Evolutionary conservation across 2,888 invertebrate genomes (phyloP), one percentile per base, ranked within the genome.

Genomic region (Tipula vernalis): DNA sequence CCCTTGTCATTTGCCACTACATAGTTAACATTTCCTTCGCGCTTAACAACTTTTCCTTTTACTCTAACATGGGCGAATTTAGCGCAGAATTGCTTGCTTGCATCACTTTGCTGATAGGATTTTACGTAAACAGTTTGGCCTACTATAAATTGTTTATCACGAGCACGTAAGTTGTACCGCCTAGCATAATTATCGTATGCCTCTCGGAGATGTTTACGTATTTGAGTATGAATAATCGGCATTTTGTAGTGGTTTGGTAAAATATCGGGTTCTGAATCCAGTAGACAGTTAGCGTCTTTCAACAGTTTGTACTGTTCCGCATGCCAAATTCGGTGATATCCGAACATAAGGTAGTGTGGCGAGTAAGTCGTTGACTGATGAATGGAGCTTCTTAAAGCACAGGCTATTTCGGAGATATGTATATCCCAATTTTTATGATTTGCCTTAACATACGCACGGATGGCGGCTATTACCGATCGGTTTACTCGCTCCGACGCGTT

Each of bases 401-500:
- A 89, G 0, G 88, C 88, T 8, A 89, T 86, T 41, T 89, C 41
- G 1, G 88, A 86, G n/a, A 90, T 86, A 83, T 89, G 83, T 42
- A 85, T 86, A 86, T 89, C 89, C 89, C 88, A 89, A 5, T 85
- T 51, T 13, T 86, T 86, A 42, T 88, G 88, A 39, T 88, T 87
- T 18, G 87, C 85, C 0, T 71, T 47, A 5, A 89, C 86, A 84
- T 88, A 89, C 0, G 88, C 87, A 13, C 89, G 84, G 5, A 90
- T 88, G 87, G 89, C 89, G 1, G 89, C 89, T 10, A 88, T 89
- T 3, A 90, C 85, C 0, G 88, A 88, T 39, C 88, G 86, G 86
- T 90, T 90, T 0, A 88, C 87, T 0, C 89, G 87, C 87, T 90
- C 90, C 0, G 89, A 89, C n/a, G 89, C 89, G 87, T 90, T 90